Evolutionary conservation across 2,888 invertebrate species (phyloP), one percentile per base, ranked within the genome.

Genomic region (Esperia sulphurella): DNA sequence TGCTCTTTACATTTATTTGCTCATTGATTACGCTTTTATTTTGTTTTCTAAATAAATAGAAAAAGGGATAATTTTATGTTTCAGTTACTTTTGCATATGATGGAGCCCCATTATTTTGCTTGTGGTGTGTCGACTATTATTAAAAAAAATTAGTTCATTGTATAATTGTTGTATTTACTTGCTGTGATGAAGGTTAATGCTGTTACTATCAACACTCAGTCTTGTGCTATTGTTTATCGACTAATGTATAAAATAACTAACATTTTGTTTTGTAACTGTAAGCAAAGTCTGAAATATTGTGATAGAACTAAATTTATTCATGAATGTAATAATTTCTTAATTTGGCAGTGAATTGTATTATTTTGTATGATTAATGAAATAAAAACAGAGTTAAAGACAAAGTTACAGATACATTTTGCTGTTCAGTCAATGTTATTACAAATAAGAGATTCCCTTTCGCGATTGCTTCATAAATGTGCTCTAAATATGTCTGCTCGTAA

Each of bases 231-330:
- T 66, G 65, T 63, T 61, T 21, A 21, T 21, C 5, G 21, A 52
- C 67, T 63, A 60, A 62, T 68, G 61, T 71, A 65, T 62, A 62
- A 65, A 65, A 54, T 61, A 61, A 53, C 63, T 66, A 59, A 63
- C 66, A 61, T 66, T 62, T 67, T n/a, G 35, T 35, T 63, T 59
- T 58, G 48, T 62, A 57, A 59, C 50, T 63, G 57, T 79, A 75
- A 74, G 72, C 60, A 68, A 79, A 79, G 80, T 80, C 79, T 79
- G 75, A 79, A 67, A 70, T 58, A 69, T 70, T 75, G 82, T 81
- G 81, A 81, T 83, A 82, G 65, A 65, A 61, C 61, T 70, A 75
- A 75, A 73, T 75, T 21, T 76, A 70, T 72, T 74, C 67, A 69
- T 67, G 71, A 68, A 69, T 56, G 55, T 68, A 64, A 65, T 62